Evolutionary conservation across 2,113 vertebrate species (phyloP), one percentile per base, ranked within the genome.

Genomic region (Neogale vison): DNA sequence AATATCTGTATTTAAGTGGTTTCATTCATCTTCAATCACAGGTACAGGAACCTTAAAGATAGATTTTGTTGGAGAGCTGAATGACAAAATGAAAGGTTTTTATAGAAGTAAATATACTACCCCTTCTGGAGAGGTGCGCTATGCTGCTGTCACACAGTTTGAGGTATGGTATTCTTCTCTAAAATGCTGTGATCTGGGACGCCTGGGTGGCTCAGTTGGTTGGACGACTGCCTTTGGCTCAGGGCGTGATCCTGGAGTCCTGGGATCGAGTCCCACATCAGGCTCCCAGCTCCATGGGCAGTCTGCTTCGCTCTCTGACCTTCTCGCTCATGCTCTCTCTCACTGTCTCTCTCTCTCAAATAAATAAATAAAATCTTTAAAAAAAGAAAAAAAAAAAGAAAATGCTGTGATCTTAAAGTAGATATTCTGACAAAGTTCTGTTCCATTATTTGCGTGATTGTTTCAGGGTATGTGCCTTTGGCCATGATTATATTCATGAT

Each of bases 81-180:
- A 99, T 20, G 99, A 99, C 98, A 99, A 99, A 98, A 99, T 99
- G 99, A 99, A 99, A 98, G 99, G 99, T 1, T 99, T 99, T 96
- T 99, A 99, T 96, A 98, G 99, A 94, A 99, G 99, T 98, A 99
- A 99, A 99, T 99, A 99, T 36, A 98, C 98, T 55, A 99, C 99
- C 91, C 92, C 99, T 63, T 98, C 98, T 9, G 99, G 99, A 97
- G 99, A 99, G 98, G 98, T 99, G 7, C 99, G 99, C 97, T 99
- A 99, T 57, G 99, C 99, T 89, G 99, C 99, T 23, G 99, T 99
- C 98, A 99, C 99, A 55, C 99, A 99, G 98, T 99, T 99, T 98
- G 99, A 99, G 99, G 99, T 99, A 98, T 26, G 97, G 61, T 96
- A 0, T 76, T 95, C 39, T 80, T 83, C 18, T 88, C 36, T 76